Evolutionary conservation across 2,113 vertebrate genomes (phyloP).

Genomic region (Bombycilla garrulus): DNA sequence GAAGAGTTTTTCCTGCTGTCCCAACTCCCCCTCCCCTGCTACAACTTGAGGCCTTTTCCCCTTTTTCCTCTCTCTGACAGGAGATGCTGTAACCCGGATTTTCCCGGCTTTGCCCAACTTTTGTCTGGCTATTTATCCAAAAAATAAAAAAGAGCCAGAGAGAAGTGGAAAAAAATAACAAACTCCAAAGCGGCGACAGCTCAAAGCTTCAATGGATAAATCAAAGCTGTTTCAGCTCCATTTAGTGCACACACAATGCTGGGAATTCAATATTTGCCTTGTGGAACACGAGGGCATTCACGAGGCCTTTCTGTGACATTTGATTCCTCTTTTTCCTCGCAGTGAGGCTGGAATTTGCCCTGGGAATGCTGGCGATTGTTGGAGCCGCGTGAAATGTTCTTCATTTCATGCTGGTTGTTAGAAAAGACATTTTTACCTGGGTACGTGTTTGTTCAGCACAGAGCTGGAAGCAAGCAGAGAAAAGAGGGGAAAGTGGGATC

Average conservation of each 20-base stretch:
- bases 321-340: background rate
- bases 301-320: background rate
- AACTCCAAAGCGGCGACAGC: background rate
- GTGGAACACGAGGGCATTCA: background rate
- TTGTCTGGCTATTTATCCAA: background rate
- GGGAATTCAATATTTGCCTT: constrained; percentile 31
- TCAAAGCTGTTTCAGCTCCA: constrained; percentile 2
- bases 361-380: background rate
- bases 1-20: background rate
- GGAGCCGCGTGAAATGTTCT: background rate
- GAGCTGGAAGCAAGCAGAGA: background rate
- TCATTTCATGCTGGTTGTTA: background rate
- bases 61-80: background rate
- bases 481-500: background rate
- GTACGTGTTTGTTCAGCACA: background rate
- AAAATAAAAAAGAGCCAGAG: background rate
- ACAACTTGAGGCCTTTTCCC: background rate
- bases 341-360: background rate
- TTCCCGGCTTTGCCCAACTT: background rate
- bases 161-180: rapidly evolving
- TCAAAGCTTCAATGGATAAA: background rate
- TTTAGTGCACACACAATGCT: background rate
- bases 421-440: background rate
- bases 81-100: background rate
- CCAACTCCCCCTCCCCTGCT: background rate